Percentiles rank a stretch among this genome's conserved stretches.
phyloP scores from a whole-genome alignment of 2,797 vertebrate species.

The Callimico goeldii region DNA sequence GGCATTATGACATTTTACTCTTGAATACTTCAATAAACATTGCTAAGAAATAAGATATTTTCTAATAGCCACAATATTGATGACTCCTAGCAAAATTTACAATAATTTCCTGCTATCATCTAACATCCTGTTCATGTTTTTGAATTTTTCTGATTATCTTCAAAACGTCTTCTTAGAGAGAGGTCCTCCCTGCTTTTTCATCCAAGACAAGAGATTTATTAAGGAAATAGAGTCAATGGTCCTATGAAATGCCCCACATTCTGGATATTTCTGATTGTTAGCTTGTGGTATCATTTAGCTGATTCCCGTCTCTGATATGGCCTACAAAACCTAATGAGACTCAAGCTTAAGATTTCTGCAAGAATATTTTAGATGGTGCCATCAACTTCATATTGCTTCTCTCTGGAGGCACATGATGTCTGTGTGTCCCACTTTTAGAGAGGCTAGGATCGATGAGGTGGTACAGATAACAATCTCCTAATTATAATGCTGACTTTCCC shows the following conservation, averaged over 20 bases:
- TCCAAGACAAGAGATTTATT: neutral
- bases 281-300: neutral
- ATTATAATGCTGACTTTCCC: neutral
- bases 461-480: neutral
- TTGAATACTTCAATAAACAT: neutral
- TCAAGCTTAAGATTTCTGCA: neutral
- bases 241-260: neutral
- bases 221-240: neutral
- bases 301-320: neutral
- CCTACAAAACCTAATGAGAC: neutral
- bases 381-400: neutral
- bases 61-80: neutral
- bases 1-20: neutral
- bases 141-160: neutral
- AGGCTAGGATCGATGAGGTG: neutral
- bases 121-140: neutral
- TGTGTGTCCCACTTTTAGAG: neutral
- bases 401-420: neutral
- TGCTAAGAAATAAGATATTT: neutral
- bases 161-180: neutral
- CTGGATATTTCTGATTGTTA: constrained; percentile 1
- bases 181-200: neutral
- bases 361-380: neutral
- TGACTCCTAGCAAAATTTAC: neutral
- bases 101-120: neutral